These are phyloP conservation scores for Genyomyrus donnyi DNA, from an alignment of 2,113 vertebrate genomes.

Conservation along the genomic window DNA sequence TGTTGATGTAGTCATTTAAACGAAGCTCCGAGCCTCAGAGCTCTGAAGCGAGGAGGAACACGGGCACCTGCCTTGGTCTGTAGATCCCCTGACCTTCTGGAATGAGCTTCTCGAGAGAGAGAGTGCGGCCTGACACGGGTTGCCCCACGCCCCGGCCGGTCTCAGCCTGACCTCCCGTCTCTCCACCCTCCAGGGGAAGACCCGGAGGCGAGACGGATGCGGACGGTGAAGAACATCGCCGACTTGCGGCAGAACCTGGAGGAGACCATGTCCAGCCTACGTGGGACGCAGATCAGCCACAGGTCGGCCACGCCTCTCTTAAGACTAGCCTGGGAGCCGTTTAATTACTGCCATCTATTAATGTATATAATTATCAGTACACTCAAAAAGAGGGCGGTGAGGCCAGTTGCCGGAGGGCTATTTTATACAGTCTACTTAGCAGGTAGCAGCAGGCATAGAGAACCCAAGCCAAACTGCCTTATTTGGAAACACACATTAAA, in stretches of 20 bases:
- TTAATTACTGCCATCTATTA: neutral
- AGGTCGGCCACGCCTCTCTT: conserved; percentile 36
- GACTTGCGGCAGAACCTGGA: conserved; percentile 83
- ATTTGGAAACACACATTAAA: neutral
- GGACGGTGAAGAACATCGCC: conserved; percentile 79
- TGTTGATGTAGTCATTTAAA: neutral
- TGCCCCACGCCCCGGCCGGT: neutral
- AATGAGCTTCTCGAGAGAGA: neutral
- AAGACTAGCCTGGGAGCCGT: neutral
- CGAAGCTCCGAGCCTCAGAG: neutral
- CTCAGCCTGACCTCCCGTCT: neutral
- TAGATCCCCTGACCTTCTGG: neutral
- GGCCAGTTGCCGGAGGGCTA: neutral
- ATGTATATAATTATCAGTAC: neutral
- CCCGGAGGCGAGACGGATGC: conserved; percentile 66
- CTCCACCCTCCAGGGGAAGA: conserved; percentile 64
- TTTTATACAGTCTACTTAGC: neutral
- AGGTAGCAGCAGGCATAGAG: neutral
- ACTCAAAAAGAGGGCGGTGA: neutral
- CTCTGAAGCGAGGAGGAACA: neutral
- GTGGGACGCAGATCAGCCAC: conserved; percentile 78
- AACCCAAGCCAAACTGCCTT: neutral
- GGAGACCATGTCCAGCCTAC: conserved; percentile 81
- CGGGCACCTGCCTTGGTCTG: neutral
- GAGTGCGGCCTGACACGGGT: neutral